Evolutionary conservation across 2,888 invertebrate genomes (phyloP).

Genomic region (Acleris holmiana): DNA sequence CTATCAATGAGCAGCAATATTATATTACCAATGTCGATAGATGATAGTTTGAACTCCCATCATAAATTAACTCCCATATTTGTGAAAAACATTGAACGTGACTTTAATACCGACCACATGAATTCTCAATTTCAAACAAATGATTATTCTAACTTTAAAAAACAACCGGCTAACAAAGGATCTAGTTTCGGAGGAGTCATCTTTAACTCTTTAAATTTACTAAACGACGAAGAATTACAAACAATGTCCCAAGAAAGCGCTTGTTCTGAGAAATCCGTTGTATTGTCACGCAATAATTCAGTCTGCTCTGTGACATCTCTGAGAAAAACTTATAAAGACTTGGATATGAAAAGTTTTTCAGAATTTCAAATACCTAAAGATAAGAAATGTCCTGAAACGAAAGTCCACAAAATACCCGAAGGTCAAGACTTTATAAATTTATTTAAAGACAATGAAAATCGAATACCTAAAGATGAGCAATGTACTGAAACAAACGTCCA

Average conservation of each 20-base stretch:
- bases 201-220: slow-evolving; percentile 59
- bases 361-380: slow-evolving; percentile 22
- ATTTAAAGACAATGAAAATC: slow-evolving; percentile 46
- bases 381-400: not conserved
- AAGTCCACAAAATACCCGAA: slow-evolving; percentile 50
- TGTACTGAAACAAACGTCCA: slow-evolving; percentile 31
- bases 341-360: slow-evolving; percentile 64
- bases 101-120: no score
- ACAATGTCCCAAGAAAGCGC: slow-evolving; percentile 42
- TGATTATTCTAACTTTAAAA: not conserved
- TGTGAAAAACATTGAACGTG: not conserved
- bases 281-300: slow-evolving; percentile 49
- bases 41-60: no score
- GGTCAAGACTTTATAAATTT: slow-evolving; percentile 55
- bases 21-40: no score
- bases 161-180: slow-evolving; percentile 24
- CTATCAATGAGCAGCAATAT: not conserved
- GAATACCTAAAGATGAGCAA: not conserved
- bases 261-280: slow-evolving; percentile 38
- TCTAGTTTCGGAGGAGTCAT: slow-evolving; percentile 54
- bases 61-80: not conserved
- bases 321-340: slow-evolving; percentile 64
- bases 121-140: not conserved
- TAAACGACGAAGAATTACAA: slow-evolving; percentile 57
- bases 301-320: slow-evolving; percentile 57